phyloP scores from a whole-genome alignment of 2,797 vertebrate genomes.

The Ara ararauna region DNA sequence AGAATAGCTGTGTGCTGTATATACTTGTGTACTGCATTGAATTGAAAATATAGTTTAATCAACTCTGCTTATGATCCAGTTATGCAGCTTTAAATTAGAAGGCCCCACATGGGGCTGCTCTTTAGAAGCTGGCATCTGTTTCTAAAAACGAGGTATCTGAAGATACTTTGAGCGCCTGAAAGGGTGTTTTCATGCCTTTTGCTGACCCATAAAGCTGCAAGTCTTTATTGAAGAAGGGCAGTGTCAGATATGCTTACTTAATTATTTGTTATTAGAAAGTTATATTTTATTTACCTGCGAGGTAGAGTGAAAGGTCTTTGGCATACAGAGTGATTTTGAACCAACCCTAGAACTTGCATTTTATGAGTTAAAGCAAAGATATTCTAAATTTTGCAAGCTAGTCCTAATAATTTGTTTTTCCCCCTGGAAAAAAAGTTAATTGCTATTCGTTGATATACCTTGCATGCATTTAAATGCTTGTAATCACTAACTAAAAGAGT shows the following conservation, averaged over 20 bases:
- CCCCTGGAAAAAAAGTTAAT: conserved; percentile 5
- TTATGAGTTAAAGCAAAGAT: not conserved
- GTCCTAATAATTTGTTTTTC: not conserved
- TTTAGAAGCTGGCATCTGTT: not conserved
- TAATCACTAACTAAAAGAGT: conserved; percentile 31
- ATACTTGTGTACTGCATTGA: not conserved
- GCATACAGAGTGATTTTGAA: not conserved
- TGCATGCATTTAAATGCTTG: conserved; percentile 42
- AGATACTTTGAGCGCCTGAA: not conserved
- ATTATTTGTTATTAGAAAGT: conserved; percentile 14
- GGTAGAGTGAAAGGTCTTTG: not conserved
- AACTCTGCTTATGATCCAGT: not conserved
- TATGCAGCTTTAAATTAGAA: not conserved
- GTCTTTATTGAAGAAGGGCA: not conserved
- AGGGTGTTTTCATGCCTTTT: not conserved
- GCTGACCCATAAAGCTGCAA: not conserved
- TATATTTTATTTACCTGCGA: conserved; percentile 30
- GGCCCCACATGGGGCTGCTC: not conserved
- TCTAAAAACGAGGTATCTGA: not conserved
- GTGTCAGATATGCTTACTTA: not conserved
- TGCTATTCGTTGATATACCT: conserved; percentile 9
- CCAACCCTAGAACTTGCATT: not conserved
- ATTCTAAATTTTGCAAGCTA: conserved; percentile 15
- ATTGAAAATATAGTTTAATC: not conserved
- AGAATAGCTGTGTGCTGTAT: not conserved